Evolutionary conservation across 2,888 invertebrate genomes (phyloP).

Genomic region (Eutolmus rufibarbis): DNA sequence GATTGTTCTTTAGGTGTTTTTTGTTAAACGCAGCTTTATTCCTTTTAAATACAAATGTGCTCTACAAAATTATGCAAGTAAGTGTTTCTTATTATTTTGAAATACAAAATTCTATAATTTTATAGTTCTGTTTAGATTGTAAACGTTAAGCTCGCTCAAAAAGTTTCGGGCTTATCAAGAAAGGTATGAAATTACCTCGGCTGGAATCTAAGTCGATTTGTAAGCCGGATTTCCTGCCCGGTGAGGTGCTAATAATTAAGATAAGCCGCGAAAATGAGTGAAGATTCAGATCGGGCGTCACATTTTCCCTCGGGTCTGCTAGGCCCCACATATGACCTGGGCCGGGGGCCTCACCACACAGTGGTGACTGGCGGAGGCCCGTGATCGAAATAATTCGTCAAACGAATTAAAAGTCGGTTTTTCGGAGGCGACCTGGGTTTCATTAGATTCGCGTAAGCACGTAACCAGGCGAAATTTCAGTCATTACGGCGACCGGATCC

Average conservation of each 20-base stretch:
- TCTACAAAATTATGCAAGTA: no score
- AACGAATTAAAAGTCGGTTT: neutral
- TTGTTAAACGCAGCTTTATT: no score
- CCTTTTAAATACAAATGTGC: no score
- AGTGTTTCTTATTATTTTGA: neutral
- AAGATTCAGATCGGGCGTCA: neutral
- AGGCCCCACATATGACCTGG: neutral
- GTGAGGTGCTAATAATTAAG: neutral
- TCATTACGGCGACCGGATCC: neutral
- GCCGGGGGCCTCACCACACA: neutral
- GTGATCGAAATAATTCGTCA: neutral
- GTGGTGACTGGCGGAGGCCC: neutral
- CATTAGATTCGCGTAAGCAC: slow-evolving; percentile 1
- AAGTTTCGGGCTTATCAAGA: neutral
- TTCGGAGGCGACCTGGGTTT: neutral
- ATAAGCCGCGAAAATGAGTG: neutral
- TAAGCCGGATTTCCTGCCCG: neutral
- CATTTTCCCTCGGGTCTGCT: neutral
- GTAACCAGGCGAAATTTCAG: slow-evolving; percentile 14
- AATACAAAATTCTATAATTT: neutral
- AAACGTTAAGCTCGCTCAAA: neutral
- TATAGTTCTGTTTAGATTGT: neutral
- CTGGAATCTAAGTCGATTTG: neutral
- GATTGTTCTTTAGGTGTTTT: no score
- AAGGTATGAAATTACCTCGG: neutral